These are phyloP conservation scores for Eristalis arbustorum DNA, from an alignment of 2,888 invertebrate genomes.

Conservation along the genomic window DNA sequence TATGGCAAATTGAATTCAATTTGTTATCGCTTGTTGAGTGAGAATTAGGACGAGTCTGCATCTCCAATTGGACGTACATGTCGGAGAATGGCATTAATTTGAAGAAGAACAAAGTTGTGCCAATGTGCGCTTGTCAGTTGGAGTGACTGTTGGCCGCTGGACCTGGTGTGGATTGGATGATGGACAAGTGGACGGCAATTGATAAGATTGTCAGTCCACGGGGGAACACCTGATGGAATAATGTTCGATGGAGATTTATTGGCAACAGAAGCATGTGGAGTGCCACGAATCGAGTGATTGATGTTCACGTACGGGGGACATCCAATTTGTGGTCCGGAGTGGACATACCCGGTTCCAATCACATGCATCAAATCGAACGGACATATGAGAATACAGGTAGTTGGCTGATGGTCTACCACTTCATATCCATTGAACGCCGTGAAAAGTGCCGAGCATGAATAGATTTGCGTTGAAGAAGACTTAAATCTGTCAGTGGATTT, in stretches of 20 bases:
- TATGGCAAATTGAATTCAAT: conserved; percentile 39
- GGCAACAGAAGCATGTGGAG: not conserved
- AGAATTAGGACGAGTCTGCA: conserved; percentile 25
- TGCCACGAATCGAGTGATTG: too few species aligned
- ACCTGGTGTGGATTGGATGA: not conserved
- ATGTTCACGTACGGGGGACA: too few species aligned
- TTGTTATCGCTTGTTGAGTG: not conserved
- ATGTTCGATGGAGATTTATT: conserved; percentile 14
- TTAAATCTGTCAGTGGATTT: too few species aligned
- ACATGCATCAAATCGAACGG: too few species aligned
- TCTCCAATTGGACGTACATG: conserved; percentile 15
- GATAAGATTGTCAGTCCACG: conserved; percentile 13
- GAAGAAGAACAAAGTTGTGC: conserved; percentile 17
- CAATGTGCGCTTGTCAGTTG: not conserved
- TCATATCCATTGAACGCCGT: too few species aligned
- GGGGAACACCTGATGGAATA: not conserved
- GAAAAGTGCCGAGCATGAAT: too few species aligned
- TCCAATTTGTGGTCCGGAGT: too few species aligned
- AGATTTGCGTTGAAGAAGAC: too few species aligned
- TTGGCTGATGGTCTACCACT: too few species aligned
- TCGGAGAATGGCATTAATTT: conserved; percentile 25
- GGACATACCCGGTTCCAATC: too few species aligned
- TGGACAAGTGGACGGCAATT: conserved; percentile 18
- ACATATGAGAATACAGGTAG: too few species aligned
- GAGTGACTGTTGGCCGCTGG: conserved; percentile 10